Evolutionary conservation across 2,888 invertebrate genomes (phyloP), one percentile per base, ranked within the genome.

Genomic region (Hyposoter dolosus): DNA sequence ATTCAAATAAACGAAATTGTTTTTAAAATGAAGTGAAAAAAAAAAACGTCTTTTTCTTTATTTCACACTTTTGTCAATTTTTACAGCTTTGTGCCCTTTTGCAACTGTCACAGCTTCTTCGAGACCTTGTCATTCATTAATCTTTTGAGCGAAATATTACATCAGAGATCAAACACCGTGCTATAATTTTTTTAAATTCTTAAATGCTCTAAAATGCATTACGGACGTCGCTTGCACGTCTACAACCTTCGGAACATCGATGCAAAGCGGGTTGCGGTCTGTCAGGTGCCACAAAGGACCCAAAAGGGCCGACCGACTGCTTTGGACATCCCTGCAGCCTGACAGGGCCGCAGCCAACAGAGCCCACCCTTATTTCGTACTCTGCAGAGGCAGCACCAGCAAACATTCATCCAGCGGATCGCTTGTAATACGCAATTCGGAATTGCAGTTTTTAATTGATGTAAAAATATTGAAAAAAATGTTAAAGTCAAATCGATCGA

Each of bases 1-100:
- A 94, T 93, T 94, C 92, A 93, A 94, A 94, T 94, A 94, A 94
- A 94, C 92, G 91, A 94, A 93, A 94, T 93, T 93, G 93, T 94
- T 94, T 94, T 92, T 93, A 94, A 94, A 93, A 92, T 92, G 91
- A 85, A 82, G 74, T 60, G 32, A 47, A 71, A 83, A 45, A 71
- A 83, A 45, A 87, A 76, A 53, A 56, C 35, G 83, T 83, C 80
- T 75, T 75, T 53, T 40, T 47, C 28, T 68, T 83, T 72, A 72
- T 84, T 80, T 56, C 32, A 45, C 45, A 60, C 17, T 69, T n/a
- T 43, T 65, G 23, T 80, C 50, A 3, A 40, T 1, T 43, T 17
- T 12, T 32, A 3, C 60, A 60, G 60, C 45, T 23, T 10, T 23
- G 3, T n/a, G 17, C 17, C 35, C 35, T 65, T 1, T 35, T 17